Conservation (phyloP, 2,113 vertebrate genomes). For the Alouatta palliata region DNA sequence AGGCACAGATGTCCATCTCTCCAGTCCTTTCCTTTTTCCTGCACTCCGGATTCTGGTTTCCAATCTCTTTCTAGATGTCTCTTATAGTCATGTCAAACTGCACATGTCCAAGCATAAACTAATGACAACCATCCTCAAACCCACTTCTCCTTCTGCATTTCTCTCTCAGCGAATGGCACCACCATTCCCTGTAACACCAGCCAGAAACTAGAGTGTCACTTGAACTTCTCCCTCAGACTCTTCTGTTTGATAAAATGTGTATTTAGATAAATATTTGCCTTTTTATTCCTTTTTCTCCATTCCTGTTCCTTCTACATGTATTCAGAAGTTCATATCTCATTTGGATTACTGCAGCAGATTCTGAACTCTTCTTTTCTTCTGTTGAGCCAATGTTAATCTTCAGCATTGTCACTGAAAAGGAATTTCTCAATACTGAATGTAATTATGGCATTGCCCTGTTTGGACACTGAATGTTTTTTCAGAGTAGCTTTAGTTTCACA, state of each 20-base stretch:
- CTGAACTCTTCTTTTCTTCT: background rate
- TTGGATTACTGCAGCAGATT: background rate
- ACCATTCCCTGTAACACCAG: background rate
- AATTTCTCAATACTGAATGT: background rate
- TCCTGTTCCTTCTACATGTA: background rate
- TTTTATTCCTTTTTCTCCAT: background rate
- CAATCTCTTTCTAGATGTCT: background rate
- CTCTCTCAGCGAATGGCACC: background rate
- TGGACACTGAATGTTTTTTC: background rate
- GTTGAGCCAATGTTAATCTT: background rate
- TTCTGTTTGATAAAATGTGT: background rate
- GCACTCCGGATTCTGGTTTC: background rate
- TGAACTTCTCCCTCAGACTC: background rate
- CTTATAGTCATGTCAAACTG: background rate
- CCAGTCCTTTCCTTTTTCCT: background rate
- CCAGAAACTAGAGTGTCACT: background rate
- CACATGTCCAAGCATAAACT: background rate
- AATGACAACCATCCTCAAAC: background rate
- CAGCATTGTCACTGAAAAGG: background rate
- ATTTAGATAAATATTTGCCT: background rate
- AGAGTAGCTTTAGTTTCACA: background rate
- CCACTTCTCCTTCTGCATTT: background rate
- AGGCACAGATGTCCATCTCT: background rate
- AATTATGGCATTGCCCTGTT: background rate
- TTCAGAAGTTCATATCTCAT: conserved; percentile 1